Evolutionary conservation across 2,113 vertebrate species (phyloP), one percentile per base, ranked within the genome.

Genomic region (Alaudala cheleensis): DNA sequence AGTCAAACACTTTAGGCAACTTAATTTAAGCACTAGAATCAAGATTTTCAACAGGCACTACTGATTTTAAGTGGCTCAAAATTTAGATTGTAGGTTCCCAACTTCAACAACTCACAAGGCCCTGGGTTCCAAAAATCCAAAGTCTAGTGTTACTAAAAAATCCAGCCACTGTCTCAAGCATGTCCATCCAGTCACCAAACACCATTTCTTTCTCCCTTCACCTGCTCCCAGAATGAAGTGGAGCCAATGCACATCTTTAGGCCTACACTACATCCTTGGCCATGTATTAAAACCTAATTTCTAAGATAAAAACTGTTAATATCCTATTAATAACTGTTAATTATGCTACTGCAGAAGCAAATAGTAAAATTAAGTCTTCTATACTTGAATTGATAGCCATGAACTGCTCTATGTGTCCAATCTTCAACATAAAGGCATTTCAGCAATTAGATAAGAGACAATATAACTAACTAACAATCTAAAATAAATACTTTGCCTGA

Each of bases 401-500:
- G 2, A 81, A 62, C 9, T 53, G 31, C 11, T 88, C 74, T 82
- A 33, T 54, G 33, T 51, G 7, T 56, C 64, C 81, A 23, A 86
- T 86, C 44, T 60, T 86, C 76, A 92, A 74, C 45, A 80, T 31
- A 90, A 92, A 95, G 40, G 25, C 69, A 81, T 56, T 80, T 86
- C 65, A 66, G 51, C 54, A 96, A 87, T 92, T 91, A 72, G 70
- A 82, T 82, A 92, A 92, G 62, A 84, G 6, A 39, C 53, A 89
- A 79, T 64, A 62, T 57, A 93, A 91, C 72, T 86, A 94, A 92
- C 22, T 16, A 66, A 91, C 81, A 87, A 92, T 10, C 34, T 25
- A 82, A 94, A 92, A 77, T 39, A 96, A 93, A 57, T 64, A 94
- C 14, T 33, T 82, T 79, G 86, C 88, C 73, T 40, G 34, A 19